These are phyloP conservation scores for Trissoscelio sp. DNA, from an alignment of 2,888 invertebrate species.

Conservation along the genomic window DNA sequence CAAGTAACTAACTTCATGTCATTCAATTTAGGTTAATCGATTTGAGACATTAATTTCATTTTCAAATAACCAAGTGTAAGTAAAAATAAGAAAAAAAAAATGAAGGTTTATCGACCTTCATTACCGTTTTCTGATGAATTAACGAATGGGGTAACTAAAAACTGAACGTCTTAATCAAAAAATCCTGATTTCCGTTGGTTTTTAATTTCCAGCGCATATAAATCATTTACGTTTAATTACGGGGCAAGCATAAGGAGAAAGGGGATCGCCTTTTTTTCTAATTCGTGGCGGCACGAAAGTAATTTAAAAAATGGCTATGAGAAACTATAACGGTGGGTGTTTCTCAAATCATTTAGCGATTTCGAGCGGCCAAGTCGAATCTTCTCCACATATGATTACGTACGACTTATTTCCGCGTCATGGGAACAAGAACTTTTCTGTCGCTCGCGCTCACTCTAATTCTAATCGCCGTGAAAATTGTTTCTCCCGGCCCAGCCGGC, in stretches of 20 bases:
- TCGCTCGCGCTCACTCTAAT: conserved; percentile 76
- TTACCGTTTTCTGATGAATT: too few relatives aligned
- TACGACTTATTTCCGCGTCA: conserved; percentile 79
- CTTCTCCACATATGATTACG: conserved; percentile 79
- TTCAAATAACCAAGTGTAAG: too few relatives aligned
- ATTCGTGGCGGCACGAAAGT: neutral
- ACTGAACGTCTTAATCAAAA: too few relatives aligned
- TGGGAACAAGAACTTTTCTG: conserved; percentile 77
- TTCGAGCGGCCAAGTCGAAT: conserved; percentile 77
- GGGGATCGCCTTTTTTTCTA: neutral
- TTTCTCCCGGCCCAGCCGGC: conserved; percentile 70
- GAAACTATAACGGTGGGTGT: conserved; percentile 72
- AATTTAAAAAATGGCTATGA: conserved; percentile 67
- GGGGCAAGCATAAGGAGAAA: neutral
- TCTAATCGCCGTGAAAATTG: conserved; percentile 83
- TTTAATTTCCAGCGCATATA: conserved; percentile 30
- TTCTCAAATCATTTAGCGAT: conserved; percentile 82
- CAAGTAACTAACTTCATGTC: too few relatives aligned
- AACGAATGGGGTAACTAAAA: too few relatives aligned
- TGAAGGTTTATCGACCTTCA: too few relatives aligned
- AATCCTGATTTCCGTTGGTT: conserved; percentile 7
- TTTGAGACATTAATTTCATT: too few relatives aligned
- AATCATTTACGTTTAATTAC: conserved; percentile 46
- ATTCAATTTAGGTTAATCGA: too few relatives aligned
- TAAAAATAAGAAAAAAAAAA: too few relatives aligned